Percentiles rank a stretch among this genome's conserved stretches.
Conservation (phyloP, 2,113 vertebrate species). For the Ictalurus punctatus region DNA sequence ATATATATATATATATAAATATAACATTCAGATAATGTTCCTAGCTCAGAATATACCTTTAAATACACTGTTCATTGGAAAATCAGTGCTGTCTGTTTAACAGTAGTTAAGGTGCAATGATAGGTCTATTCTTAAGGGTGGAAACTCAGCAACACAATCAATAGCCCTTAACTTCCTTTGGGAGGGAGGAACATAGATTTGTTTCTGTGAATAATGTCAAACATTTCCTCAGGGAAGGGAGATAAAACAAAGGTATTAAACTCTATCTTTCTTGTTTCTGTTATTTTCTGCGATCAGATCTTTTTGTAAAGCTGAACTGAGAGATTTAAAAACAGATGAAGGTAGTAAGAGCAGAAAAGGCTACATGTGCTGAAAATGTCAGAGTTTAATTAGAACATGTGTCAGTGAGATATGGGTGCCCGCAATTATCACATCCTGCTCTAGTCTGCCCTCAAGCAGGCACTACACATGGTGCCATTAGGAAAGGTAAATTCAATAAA, state of each 20-base stretch:
- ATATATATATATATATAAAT: too few relatives aligned
- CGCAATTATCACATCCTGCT: conserved; percentile 70
- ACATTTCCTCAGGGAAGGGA: conserved; percentile 35
- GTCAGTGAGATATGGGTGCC: conserved; percentile 56
- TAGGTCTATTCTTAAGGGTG: conserved; percentile 21
- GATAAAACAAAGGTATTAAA: conserved; percentile 36
- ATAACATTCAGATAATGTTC: neutral
- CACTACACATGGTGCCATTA: conserved; percentile 70
- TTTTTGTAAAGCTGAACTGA: conserved; percentile 12
- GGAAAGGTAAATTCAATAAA: conserved; percentile 75
- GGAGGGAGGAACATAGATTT: conserved; percentile 35
- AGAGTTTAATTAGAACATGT: conserved; percentile 71
- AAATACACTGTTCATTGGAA: conserved; percentile 13
- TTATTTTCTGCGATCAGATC: neutral
- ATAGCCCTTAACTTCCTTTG: conserved; percentile 10
- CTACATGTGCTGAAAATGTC: conserved; percentile 73
- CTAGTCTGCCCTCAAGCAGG: conserved; percentile 58
- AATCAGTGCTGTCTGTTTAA: conserved; percentile 5
- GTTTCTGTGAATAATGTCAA: conserved; percentile 39
- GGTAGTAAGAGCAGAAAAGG: conserved; percentile 53
- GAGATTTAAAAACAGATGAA: conserved; percentile 19
- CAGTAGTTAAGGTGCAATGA: conserved; percentile 27
- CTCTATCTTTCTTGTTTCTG: conserved; percentile 23
- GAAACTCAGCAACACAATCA: conserved; percentile 36
- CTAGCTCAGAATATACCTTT: neutral